Conservation (phyloP, 92 coral and sea anemone species). For the Actinostola sp. region DNA sequence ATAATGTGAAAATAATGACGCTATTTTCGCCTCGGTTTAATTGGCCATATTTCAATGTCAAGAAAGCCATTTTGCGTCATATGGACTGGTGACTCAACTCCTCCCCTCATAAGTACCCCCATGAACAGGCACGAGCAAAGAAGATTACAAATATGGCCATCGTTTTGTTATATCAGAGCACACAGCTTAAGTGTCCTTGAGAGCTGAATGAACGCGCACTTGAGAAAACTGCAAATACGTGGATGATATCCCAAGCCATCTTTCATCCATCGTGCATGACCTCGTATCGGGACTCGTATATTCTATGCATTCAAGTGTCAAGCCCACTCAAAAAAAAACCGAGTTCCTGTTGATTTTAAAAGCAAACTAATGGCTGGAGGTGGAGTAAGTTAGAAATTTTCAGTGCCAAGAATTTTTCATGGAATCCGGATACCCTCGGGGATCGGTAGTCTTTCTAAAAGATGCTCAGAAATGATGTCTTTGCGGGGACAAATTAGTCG, state of each 20-base stretch:
- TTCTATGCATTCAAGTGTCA: constrained; percentile 8
- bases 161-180: neutral
- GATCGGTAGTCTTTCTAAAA: too few species aligned
- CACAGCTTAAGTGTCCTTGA: constrained; percentile 12
- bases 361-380: constrained; percentile 1
- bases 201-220: neutral
- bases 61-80: too few species aligned
- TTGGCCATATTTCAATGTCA: too few species aligned
- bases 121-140: too few species aligned
- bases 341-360: constrained; percentile 23
- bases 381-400: neutral
- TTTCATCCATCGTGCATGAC: constrained; percentile 13
- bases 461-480: too few species aligned
- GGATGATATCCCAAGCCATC: constrained; percentile 10
- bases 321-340: neutral
- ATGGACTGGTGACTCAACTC: too few species aligned
- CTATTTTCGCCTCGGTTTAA: too few species aligned
- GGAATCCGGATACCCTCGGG: constrained; percentile 6
- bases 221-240: constrained; percentile 8
- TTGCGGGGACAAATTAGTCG: too few species aligned
- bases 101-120: too few species aligned
- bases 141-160: neutral
- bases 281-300: neutral
- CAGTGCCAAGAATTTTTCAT: neutral
- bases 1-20: too few species aligned